These are phyloP conservation scores for Anguilla marmorata DNA, from an alignment of 2,797 vertebrate genomes.

Conservation along the genomic window DNA sequence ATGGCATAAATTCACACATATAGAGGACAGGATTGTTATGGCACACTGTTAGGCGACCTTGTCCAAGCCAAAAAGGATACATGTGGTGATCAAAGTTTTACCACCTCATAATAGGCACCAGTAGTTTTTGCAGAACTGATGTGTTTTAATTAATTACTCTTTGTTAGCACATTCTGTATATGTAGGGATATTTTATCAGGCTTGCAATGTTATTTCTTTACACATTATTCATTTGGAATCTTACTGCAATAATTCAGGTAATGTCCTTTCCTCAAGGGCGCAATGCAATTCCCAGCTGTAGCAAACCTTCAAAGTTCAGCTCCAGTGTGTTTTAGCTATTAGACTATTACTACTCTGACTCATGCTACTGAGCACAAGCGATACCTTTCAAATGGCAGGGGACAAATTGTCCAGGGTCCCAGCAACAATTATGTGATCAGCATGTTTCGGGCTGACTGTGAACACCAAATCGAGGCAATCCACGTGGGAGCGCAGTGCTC, in stretches of 20 bases:
- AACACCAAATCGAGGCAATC: constrained; percentile 96
- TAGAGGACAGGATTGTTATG: background rate
- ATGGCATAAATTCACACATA: background rate
- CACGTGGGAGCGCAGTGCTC: constrained; percentile 94
- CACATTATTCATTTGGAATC: background rate
- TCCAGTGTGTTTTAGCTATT: background rate
- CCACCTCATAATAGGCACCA: background rate
- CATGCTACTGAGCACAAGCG: background rate
- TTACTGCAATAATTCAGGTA: background rate
- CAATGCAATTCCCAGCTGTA: background rate
- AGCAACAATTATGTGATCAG: constrained; percentile 96
- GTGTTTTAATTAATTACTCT: too few relatives aligned
- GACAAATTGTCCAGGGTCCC: constrained; percentile 97
- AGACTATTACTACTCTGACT: background rate
- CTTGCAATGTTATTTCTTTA: background rate
- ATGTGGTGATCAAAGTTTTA: background rate
- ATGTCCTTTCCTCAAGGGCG: background rate
- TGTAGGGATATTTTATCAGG: background rate
- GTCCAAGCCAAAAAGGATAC: background rate
- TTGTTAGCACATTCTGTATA: background rate
- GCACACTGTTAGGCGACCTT: background rate
- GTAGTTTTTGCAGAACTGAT: too few relatives aligned
- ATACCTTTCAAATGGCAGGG: constrained; percentile 90
- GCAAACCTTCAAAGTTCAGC: background rate
- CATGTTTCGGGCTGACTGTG: constrained; percentile 89